These are phyloP conservation scores for Leptarthrus brevirostris DNA, from an alignment of 2,888 invertebrate genomes.

Conservation along the genomic window DNA sequence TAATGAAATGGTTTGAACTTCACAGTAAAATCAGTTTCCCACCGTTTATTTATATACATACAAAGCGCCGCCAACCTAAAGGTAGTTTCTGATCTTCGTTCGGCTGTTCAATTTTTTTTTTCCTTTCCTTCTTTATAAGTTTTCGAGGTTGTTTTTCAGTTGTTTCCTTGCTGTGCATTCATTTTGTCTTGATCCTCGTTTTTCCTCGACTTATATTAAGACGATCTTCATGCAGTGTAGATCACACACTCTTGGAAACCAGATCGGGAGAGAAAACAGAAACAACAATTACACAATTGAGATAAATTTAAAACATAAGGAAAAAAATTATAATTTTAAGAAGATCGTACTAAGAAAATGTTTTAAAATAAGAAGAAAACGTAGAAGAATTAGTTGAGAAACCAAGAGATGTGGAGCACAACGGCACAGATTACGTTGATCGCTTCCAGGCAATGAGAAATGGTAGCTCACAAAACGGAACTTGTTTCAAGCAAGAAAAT, in stretches of 20 bases:
- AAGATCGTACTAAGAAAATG: neutral
- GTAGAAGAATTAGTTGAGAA: neutral
- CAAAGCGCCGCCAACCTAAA: slow-evolving; percentile 48
- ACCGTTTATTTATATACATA: slow-evolving; percentile 53
- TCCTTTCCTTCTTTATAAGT: neutral
- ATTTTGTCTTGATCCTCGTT: slow-evolving; percentile 26
- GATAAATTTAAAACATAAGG: slow-evolving; percentile 27
- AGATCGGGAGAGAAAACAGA: slow-evolving; percentile 5
- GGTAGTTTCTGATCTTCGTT: slow-evolving; percentile 33
- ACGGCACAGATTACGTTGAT: slow-evolving; percentile 22
- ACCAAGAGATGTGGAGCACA: slow-evolving; percentile 37
- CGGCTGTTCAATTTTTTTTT: neutral
- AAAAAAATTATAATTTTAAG: slow-evolving; percentile 17
- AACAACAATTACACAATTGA: slow-evolving; percentile 23
- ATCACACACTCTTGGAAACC: slow-evolving; percentile 3
- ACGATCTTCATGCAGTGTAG: slow-evolving; percentile 31
- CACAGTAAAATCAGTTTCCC: slow-evolving; percentile 53
- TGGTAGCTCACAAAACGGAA: slow-evolving; percentile 46
- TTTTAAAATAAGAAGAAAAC: neutral
- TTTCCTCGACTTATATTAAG: slow-evolving; percentile 35
- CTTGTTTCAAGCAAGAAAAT: slow-evolving; percentile 43
- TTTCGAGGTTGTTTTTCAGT: neutral
- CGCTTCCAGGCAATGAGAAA: slow-evolving; percentile 28
- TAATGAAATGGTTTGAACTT: slow-evolving; percentile 54
- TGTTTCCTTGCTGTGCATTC: neutral